Evolutionary conservation across 2,113 vertebrate genomes (phyloP), one percentile per base, ranked within the genome.

Genomic region (Alectura lathami): DNA sequence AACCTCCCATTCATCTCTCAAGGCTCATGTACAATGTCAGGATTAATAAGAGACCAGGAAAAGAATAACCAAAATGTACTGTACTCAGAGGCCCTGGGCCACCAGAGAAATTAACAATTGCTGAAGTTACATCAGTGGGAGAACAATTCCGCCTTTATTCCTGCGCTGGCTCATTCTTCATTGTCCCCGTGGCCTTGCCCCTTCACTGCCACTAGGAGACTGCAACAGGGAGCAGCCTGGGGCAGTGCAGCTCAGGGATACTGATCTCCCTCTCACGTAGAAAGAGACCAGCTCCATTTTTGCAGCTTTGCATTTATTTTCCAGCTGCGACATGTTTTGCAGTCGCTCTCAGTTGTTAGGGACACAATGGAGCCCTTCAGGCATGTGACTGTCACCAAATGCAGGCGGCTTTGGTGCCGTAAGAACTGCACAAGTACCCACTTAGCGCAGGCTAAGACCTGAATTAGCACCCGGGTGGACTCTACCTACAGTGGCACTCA

Each of bases 61-160:
- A 95, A 87, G 78, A 91, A 91, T 4, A 93, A 79, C 51, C 78
- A 54, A 93, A 94, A 86, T 34, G 70, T 64, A 12, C 40, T 42
- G 8, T 82, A 42, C 66, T 81, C 67, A 34, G 70, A 83, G 78
- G 70, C 78, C 87, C 73, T 23, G n/a, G 56, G 86, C 89, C 89
- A 93, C 72, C 43, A 89, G 79, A 73, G 67, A 38, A 78, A 83
- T 42, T 18, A 86, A 18, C 32, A 91, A 5, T 26, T 38, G 36
- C 94, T 73, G 62, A 73, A 73, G 68, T 81, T 62, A 91, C 62
- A 97, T 77, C 68, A 76, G 42, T 4, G 29, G 62, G 27, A 96
- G 95, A 91, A 96, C 89, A 97, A 96, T 83, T 42, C 69, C 18
- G 80, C 51, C 94, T 93, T 95, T 94, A 82, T 96, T 76, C 66